Conservation (phyloP, 2,888 invertebrate genomes). For the Drosophila cognata region DNA sequence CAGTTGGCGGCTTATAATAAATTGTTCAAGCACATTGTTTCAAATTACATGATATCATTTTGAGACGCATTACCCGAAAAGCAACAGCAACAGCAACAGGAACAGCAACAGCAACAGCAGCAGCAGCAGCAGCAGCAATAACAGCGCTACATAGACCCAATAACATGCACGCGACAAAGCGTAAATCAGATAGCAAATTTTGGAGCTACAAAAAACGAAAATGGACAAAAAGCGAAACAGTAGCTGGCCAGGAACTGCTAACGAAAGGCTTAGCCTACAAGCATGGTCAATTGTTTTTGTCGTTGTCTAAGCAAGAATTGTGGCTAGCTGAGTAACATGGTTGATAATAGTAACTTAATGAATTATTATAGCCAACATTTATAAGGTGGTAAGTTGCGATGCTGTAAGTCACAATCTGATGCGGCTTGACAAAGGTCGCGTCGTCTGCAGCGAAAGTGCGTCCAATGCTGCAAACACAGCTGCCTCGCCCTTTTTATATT, state of each 20-base stretch:
- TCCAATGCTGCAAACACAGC: constrained; percentile 31
- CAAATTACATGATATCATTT: constrained; percentile 71
- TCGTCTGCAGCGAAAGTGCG: constrained; percentile 68
- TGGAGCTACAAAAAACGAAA: constrained; percentile 27
- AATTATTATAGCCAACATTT: constrained; percentile 14
- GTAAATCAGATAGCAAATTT: constrained; percentile 54
- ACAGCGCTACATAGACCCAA: constrained; percentile 8
- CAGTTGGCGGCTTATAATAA: constrained; percentile 72
- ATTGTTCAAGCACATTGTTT: constrained; percentile 74
- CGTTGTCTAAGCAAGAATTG: constrained; percentile 32
- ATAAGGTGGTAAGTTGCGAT: constrained; percentile 8
- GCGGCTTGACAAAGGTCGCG: constrained; percentile 74
- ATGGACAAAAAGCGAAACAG: constrained; percentile 10
- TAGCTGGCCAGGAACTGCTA: constrained; percentile 30
- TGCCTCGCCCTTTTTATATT: constrained; percentile 32
- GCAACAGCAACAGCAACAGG: constrained; percentile 15
- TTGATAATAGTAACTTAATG: constrained; percentile 26
- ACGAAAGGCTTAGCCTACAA: constrained; percentile 51
- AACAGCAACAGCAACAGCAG: constrained; percentile 10
- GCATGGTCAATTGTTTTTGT: constrained; percentile 38
- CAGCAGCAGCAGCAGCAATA: constrained; percentile 8
- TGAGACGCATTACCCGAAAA: constrained; percentile 37
- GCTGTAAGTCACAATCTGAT: constrained; percentile 48
- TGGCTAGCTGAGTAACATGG: constrained; percentile 28
- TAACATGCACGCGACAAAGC: constrained; percentile 66